These are phyloP conservation scores for Cyprinodon diabolis DNA, from an alignment of 2,797 vertebrate species.

Conservation along the genomic window DNA sequence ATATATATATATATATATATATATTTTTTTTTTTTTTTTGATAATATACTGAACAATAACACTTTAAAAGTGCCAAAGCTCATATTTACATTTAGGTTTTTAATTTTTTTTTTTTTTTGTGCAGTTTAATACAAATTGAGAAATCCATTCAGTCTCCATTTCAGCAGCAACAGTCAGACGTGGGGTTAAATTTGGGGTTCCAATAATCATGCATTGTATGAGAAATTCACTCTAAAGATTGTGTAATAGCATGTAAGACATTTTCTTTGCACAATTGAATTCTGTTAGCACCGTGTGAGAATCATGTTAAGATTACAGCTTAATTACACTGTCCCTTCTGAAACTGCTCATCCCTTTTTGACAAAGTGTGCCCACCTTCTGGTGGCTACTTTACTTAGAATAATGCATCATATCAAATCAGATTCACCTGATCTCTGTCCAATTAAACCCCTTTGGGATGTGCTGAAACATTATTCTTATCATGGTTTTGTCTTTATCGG, in stretches of 20 bases:
- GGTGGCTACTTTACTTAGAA: neutral
- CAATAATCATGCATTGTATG: neutral
- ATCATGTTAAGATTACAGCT: neutral
- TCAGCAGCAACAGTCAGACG: neutral
- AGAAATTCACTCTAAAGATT: neutral
- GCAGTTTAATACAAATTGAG: neutral
- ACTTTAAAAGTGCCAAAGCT: neutral
- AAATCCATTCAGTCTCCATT: neutral
- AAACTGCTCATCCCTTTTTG: neutral
- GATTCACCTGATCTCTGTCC: neutral
- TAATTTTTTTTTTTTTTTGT: neutral
- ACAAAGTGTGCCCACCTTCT: neutral
- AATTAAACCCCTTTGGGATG: neutral
- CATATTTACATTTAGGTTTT: neutral
- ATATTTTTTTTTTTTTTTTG: neutral
- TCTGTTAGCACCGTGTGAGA: neutral
- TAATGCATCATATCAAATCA: neutral
- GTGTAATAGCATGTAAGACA: neutral
- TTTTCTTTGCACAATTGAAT: too few relatives aligned
- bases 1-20: neutral
- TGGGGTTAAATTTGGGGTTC: neutral
- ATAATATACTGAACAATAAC: neutral
- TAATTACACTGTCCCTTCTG: neutral
- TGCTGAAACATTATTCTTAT: neutral
- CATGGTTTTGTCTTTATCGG: neutral